Evolutionary conservation across 2,797 vertebrate species (phyloP), one percentile per base, ranked within the genome.

Genomic region (Taeniopygia guttata): DNA sequence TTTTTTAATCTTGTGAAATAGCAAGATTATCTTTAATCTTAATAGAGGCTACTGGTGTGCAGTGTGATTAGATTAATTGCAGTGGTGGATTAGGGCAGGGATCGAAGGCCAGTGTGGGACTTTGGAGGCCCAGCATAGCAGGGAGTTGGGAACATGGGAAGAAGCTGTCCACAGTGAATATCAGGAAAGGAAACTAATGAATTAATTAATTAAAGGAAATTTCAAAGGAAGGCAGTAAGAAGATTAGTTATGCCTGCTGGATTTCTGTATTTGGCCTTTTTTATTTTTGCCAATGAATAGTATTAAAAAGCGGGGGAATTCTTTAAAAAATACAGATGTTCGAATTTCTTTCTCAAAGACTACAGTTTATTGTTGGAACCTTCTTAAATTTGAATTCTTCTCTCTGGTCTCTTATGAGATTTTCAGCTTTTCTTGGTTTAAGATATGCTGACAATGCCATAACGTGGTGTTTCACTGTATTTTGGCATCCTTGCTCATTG

Each of bases 361-460:
- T 73, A 2, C 42, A 72, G 60, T 86, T 85, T 63, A 23, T 75
- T 89, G 40, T 84, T 94, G 92, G 89, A 94, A 87, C 69, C 19
- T 26, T 74, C 84, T 63, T 82, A 82, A 75, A 84, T 83, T 91
- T 89, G 67, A 90, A 96, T 91, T 94, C 68, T 78, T 93, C 43
- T 60, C 55, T 85, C 69, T 43, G 87, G 88, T 86, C 84, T 85
- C 83, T 59, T 88, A 74, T 22, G 64, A 91, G 84, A 73, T 73
- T 91, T 93, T 94, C 73, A 91, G 82, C 91, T 94, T 93, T 91
- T 84, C 79, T 91, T 94, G 90, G 92, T 96, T 91, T 89, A 3
- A 92, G 93, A 90, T 95, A 23, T 95, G 94, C 91, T 96, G 92
- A 91, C 94, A 83, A 52, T 95, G 96, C 82, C 89, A 56, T 91